phyloP scores from a whole-genome alignment of 2,888 invertebrate species.

The Hemicrepidius hirtus region DNA sequence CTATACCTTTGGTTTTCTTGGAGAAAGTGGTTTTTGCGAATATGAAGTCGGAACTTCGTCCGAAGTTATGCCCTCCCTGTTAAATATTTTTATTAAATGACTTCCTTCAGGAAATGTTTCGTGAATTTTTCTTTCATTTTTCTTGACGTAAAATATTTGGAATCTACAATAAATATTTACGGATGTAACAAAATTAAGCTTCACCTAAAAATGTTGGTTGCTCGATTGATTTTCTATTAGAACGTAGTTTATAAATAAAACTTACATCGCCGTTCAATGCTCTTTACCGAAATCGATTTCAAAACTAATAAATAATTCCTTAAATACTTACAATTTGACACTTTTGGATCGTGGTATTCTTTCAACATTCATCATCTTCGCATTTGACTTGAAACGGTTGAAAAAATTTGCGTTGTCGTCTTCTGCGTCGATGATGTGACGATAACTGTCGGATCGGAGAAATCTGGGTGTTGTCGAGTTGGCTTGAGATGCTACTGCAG shows the following conservation, averaged over 20 bases:
- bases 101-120: constrained; percentile 71
- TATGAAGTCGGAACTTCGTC: constrained; percentile 70
- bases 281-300: too few relatives aligned
- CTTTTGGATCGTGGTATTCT: constrained; percentile 67
- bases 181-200: too few relatives aligned
- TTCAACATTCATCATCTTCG: constrained; percentile 70
- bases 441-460: constrained; percentile 74
- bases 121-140: constrained; percentile 70
- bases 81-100: constrained; percentile 71
- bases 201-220: too few relatives aligned
- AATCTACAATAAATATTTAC: constrained; percentile 67
- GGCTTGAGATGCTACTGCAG: constrained; percentile 51
- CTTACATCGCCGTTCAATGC: too few relatives aligned
- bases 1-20: constrained; percentile 74
- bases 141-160: constrained; percentile 73
- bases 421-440: constrained; percentile 69
- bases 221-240: neutral
- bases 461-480: constrained; percentile 69
- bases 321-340: constrained; percentile 69
- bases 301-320: neutral
- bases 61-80: constrained; percentile 65
- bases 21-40: constrained; percentile 74
- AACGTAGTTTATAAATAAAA: neutral
- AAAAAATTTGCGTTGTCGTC: constrained; percentile 67
- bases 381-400: constrained; percentile 68